Base-by-base conservation (phyloP, 2,888 invertebrate species). In the Drosophila paramelanica region DNA sequence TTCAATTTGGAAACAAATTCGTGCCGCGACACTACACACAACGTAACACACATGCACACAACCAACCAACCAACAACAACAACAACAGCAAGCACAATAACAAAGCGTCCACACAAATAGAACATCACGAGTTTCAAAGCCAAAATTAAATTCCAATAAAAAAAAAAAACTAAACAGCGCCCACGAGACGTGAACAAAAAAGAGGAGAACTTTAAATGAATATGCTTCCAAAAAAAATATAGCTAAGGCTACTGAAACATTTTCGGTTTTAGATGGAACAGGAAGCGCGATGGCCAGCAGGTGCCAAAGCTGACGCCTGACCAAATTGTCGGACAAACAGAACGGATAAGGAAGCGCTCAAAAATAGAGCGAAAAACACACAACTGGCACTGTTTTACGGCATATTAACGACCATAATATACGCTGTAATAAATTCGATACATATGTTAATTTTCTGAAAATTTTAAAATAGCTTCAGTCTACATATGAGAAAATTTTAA, bases 1-100 rank as follows among this genome's bases (percentile, higher is more conserved):
- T 89, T 87, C 81, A 85, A 85, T 85, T 89, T 77, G 59, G 67
- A 68, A 79, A 71, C 83, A 82, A 83, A 83, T 75, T 88, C 83
- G 74, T 85, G 86, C 77, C 74, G 49, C 49, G 49, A 42, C 38
- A 56, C 13, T 49, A 43, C 38, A 49, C 42, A 45, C 52, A n/a
- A 38, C 46, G 36, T 27, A n/a, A 46, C 14, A 8, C 47, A 25
- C 43, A 46, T 41, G 38, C 51, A 41, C 45, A 27, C 14, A n/a
- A 13, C 41, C 25, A 31, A 51, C 55, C 23, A 23, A 23, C 23
- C 23, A 4, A 23, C 23, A 23, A 23, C 0, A 17, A 51, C 55
- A 59, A 56, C 23, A 23, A 23, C 23, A 4, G 4, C 23, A 23
- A 23, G 23, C 23, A 23, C 23, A 23, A 51, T 51, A 59, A 56